Base-by-base conservation (phyloP, 2,113 vertebrate genomes). In the Ictalurus furcatus region DNA sequence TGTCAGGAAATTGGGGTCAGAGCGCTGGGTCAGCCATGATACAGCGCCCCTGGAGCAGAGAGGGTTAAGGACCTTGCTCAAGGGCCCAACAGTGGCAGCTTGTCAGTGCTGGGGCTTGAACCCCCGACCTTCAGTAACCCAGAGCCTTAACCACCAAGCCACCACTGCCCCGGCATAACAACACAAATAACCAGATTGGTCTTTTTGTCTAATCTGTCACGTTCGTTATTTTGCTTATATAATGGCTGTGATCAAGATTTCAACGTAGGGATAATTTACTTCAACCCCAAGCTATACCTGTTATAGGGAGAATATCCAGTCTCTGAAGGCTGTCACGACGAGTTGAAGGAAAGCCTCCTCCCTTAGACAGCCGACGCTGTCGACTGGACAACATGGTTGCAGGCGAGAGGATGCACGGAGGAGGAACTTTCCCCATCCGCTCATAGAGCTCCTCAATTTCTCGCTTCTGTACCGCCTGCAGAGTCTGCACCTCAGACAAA, bases 301-400 rank as follows among this genome's bases (percentile, higher is more conserved):
- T 93, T 86, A 97, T 93, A 0, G 96, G 96, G 2, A 92, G 88
- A 54, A 96, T 92, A 89, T 99, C 98, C n/a, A 97, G 87, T 82
- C 98, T 96, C 95, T 99, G 98, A 83, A 99, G 95, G 93, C 98
- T 99, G 94, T 98, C 98, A 88, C 98, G 96, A 23, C 98, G 97
- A 4, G 98, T 97, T 0, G 96, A 93, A 44, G 96, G 96, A 87
- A 97, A 98, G 76, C 95, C 96, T 85, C 94, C 95, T 69, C 97
- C 96, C 89, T 99, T 99, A 88, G 98, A 99, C 76, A 99, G 95
- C 87, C 98, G 97, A 3, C 98, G 96, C 92, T 99, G 98, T 83
- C 98, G 97, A 89, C 96, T 96, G 88, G 97, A 98, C 58, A 99
- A 93, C 96, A 99, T 97, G 5, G 97, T 97, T 0, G 98, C 98